Evolutionary conservation across 2,888 invertebrate genomes (phyloP), one percentile per base, ranked within the genome.

Genomic region (Amiota minor): DNA sequence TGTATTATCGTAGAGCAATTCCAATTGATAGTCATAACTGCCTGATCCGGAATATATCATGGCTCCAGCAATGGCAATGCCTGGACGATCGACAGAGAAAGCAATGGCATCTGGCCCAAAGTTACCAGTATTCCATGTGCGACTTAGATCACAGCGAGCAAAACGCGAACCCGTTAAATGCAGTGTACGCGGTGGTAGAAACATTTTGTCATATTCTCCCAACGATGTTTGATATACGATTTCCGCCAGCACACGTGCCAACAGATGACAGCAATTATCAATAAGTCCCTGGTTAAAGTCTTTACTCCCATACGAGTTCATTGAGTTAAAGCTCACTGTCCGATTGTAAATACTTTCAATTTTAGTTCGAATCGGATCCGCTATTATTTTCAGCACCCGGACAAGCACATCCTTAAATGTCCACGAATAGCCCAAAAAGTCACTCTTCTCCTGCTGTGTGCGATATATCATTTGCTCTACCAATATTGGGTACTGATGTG

Each of bases 61-160:
- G 4, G 95, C 95, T 0, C 98, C 99, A 46, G 95, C 95, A 56
- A 99, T 92, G 35, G 95, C 93, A 65, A 98, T 93, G 2, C 98
- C 98, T 0, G 95, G 92, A 20, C 95, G 92, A 90, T 99, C 98
- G 11, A 98, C 98, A 50, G 95, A 94, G 87, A 98, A 97, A 84
- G 96, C 96, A 83, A 99, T 95, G 0, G 98, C 98, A 90, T 99
- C 99, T 0, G 98, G 97, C 11, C 97, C 97, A 47, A 98, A 98
- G 88, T 97, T 97, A 4, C 98, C 97, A 0, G 98, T 97, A 89
- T 98, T 98, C 99, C 99, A 99, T 0, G 96, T 95, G 62, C 97
- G 93, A 68, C 95, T 94, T 79, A 95, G 94, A 88, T 97, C 98
- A 62, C 96, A 95, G 67, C 97, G 93, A 59, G 96, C 95, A 89